Percentiles rank a stretch among this genome's conserved stretches.
These are phyloP conservation scores for Mythimna ferrago DNA, from an alignment of 2,888 invertebrate species.

Conservation along the genomic window DNA sequence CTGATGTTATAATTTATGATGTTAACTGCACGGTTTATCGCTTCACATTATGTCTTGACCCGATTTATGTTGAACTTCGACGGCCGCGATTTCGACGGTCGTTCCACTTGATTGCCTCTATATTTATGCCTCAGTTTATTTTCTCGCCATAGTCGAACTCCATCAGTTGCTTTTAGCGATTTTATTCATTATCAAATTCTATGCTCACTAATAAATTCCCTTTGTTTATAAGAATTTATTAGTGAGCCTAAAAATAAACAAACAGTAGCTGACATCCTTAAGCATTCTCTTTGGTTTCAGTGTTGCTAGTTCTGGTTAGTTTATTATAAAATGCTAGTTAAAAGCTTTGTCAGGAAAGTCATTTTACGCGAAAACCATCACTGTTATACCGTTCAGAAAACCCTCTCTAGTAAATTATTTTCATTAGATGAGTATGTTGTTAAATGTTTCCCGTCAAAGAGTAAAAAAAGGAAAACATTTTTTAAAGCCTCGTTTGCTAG, in stretches of 20 bases:
- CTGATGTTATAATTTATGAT: slow-evolving; percentile 74
- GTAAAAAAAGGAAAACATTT: too few relatives aligned
- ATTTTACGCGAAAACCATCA: slow-evolving; percentile 27
- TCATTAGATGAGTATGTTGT: slow-evolving; percentile 29
- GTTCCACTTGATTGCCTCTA: slow-evolving; percentile 44
- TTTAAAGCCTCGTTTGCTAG: slow-evolving; percentile 3
- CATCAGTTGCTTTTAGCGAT: slow-evolving; percentile 18
- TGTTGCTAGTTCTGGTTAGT: slow-evolving; percentile 50
- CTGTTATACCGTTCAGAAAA: slow-evolving; percentile 16
- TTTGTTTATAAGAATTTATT: slow-evolving; percentile 8
- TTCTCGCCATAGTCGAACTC: slow-evolving; percentile 12
- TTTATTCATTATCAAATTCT: slow-evolving; percentile 11
- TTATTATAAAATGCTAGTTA: slow-evolving; percentile 54
- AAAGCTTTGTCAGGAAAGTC: slow-evolving; percentile 50
- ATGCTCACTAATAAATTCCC: neutral
- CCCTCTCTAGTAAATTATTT: slow-evolving; percentile 29
- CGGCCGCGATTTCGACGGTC: slow-evolving; percentile 56
- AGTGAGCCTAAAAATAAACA: slow-evolving; percentile 13
- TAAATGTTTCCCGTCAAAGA: neutral
- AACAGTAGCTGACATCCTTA: slow-evolving; percentile 3
- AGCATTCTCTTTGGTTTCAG: slow-evolving; percentile 34
- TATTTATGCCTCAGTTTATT: slow-evolving; percentile 33
- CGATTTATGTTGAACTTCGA: slow-evolving; percentile 68
- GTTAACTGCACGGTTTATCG: slow-evolving; percentile 73
- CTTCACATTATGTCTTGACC: slow-evolving; percentile 69